Percentiles rank a stretch among this genome's conserved stretches.
Evolutionary conservation across 2,888 invertebrate species (phyloP).

Genomic region (Mesorhabditis spiculigera): DNA sequence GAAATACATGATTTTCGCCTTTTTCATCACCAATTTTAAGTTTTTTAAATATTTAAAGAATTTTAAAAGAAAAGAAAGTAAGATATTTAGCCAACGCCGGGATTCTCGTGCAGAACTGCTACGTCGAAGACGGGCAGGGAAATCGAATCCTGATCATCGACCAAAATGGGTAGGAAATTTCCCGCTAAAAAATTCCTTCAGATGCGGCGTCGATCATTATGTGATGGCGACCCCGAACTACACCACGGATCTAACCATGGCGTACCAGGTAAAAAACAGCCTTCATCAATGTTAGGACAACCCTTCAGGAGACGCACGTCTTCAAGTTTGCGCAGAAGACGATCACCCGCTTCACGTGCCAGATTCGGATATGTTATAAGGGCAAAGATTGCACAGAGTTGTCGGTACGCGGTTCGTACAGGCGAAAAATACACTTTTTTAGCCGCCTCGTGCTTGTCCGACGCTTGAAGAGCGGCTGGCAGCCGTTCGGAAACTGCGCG

Average conservation of each 20-base stretch:
- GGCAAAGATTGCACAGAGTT: slow-evolving; percentile 50
- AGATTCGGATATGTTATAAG: slow-evolving; percentile 53
- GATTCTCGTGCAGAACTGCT: slow-evolving; percentile 57
- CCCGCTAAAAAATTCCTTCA: slow-evolving; percentile 15
- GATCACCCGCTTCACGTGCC: slow-evolving; percentile 55
- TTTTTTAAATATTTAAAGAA: neutral
- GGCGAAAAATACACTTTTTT: slow-evolving; percentile 13
- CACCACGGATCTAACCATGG: slow-evolving; percentile 42
- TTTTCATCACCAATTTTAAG: neutral
- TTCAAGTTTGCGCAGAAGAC: slow-evolving; percentile 58
- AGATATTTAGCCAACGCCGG: slow-evolving; percentile 44
- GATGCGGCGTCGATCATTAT: slow-evolving; percentile 57
- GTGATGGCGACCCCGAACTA: slow-evolving; percentile 55
- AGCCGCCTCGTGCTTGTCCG: slow-evolving; percentile 45
- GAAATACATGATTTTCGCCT: neutral
- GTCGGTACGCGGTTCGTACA: slow-evolving; percentile 33
- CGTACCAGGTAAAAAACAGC: slow-evolving; percentile 39
- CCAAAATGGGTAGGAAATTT: slow-evolving; percentile 46
- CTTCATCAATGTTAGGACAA: neutral
- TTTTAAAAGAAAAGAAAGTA: neutral
- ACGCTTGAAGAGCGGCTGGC: slow-evolving; percentile 33
- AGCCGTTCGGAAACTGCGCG: slow-evolving; percentile 15
- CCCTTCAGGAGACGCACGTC: slow-evolving; percentile 53
- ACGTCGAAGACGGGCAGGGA: slow-evolving; percentile 56
- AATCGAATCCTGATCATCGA: slow-evolving; percentile 57